Percentiles rank a stretch among this genome's conserved stretches.
Conservation (phyloP, 2,888 invertebrate species). For the Hyposoter didymator region DNA sequence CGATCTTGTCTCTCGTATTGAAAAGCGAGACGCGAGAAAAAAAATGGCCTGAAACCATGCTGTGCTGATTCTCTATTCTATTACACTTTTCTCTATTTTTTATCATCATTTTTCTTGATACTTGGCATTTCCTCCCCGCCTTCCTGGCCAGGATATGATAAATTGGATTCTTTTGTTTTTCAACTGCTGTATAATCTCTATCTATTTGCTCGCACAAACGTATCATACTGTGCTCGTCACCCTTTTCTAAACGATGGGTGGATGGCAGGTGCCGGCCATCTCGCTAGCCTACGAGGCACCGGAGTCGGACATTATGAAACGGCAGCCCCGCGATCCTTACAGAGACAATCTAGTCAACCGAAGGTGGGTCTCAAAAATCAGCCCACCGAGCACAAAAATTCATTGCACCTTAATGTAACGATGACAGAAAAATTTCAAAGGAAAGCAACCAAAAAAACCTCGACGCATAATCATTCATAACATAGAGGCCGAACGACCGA, state of each 20-base stretch:
- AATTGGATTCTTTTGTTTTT: slow-evolving; percentile 39
- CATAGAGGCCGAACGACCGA: slow-evolving; percentile 43
- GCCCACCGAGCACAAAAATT: slow-evolving; percentile 79
- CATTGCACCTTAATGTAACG: slow-evolving; percentile 61
- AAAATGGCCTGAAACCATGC: not conserved
- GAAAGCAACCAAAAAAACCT: slow-evolving; percentile 16
- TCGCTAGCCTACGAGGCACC: slow-evolving; percentile 99
- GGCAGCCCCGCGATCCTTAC: slow-evolving; percentile 98
- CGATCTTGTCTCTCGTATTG: not conserved
- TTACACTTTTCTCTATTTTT: slow-evolving; percentile 13
- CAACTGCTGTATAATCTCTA: slow-evolving; percentile 63
- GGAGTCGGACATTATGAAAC: slow-evolving; percentile 99
- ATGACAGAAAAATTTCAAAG: slow-evolving; percentile 10
- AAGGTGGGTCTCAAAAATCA: slow-evolving; percentile 90
- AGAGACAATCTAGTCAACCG: slow-evolving; percentile 99
- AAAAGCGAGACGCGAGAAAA: not conserved
- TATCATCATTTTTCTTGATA: slow-evolving; percentile 14
- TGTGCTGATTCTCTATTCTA: slow-evolving; percentile 41
- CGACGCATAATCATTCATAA: not conserved
- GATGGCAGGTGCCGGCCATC: slow-evolving; percentile 96
- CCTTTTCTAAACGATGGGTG: slow-evolving; percentile 80
- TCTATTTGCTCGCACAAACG: slow-evolving; percentile 66
- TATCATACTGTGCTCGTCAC: slow-evolving; percentile 66
- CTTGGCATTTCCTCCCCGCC: not conserved
- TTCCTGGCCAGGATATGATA: slow-evolving; percentile 1